Evolutionary conservation across 2,113 vertebrate species (phyloP), one percentile per base, ranked within the genome.

Genomic region (Maccullochella peelii): DNA sequence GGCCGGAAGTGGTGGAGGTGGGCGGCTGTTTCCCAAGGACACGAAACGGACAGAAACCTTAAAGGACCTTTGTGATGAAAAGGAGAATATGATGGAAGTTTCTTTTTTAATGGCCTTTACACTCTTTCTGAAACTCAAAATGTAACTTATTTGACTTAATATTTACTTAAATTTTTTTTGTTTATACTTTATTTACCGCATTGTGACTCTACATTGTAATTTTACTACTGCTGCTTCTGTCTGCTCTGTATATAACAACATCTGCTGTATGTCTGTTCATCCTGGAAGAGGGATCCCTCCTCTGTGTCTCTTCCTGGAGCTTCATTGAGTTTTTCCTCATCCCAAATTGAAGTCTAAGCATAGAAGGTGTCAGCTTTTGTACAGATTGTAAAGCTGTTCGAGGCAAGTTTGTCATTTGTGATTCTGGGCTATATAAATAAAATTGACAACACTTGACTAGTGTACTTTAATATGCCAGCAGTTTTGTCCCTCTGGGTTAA

Each of bases 1-100:
- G 97, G 97, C 97, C 97, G 0, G 95, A 94, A 65, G 27, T 95
- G 57, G 87, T 96, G 77, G 95, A 97, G 84, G 63, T 99, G 82
- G 88, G 94, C 47, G 97, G 97, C 90, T 99, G 98, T 12, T 95
- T 72, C 95, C 97, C 57, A 88, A 8, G 76, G 96, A 95, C 82
- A 58, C 0, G 49, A 79, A 61, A 44, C 0, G 25, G 50, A 75
- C 16, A 5, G 10, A 23, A 21, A 57, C 14, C 15, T 54, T 47
- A 25, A 70, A 61, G 14, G 23, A 66, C 25, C 1, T 47, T 27
- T 44, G 50, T 42, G 42, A 84, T 65, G 20, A 52, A 38, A 59
- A 21, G 18, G 23, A 82, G 15, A 23, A 71, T 25, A 42, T 66
- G 14, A 87, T 33, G 18, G 40, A 38, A 16, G 5, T 36, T 58